phyloP scores from a whole-genome alignment of 1,140 invertebrate species.

The Drosophila pruinosa region DNA sequence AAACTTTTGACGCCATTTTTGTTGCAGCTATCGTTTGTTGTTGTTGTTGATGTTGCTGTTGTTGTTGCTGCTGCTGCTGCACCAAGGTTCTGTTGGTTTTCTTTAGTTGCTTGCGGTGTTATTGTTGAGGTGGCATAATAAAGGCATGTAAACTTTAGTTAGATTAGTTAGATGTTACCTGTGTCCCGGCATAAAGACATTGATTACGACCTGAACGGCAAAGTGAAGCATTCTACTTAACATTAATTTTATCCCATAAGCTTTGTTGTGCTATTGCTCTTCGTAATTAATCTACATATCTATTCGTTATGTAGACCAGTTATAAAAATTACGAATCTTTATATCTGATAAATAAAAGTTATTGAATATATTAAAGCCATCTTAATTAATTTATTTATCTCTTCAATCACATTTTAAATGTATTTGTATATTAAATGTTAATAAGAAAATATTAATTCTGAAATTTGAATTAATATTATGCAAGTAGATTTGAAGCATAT shows the following conservation, averaged over 20 bases:
- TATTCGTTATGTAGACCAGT: too few relatives aligned
- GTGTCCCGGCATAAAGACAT: conserved; percentile 22
- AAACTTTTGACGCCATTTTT: conserved; percentile 49
- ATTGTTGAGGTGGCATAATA: conserved; percentile 44
- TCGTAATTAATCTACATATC: too few relatives aligned
- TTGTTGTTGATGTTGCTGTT: conserved; percentile 22
- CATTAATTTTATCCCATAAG: background rate
- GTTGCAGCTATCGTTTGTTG: conserved; percentile 6
- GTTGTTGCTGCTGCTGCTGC: conserved; percentile 20
- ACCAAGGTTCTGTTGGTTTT: conserved; percentile 45
- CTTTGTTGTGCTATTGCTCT: background rate
- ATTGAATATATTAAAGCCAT: too few relatives aligned
- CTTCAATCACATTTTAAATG: too few relatives aligned
- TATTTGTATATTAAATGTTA: too few relatives aligned
- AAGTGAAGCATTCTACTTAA: background rate
- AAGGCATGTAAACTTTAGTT: conserved; percentile 44
- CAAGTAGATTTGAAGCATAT: too few relatives aligned
- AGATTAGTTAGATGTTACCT: conserved; percentile 51
- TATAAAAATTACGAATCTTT: too few relatives aligned
- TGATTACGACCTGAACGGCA: conserved; percentile 21
- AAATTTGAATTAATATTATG: too few relatives aligned
- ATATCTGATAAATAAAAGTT: too few relatives aligned
- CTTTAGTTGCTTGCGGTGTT: conserved; percentile 42
- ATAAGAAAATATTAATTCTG: too few relatives aligned
- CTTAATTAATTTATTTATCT: too few relatives aligned